Evolutionary conservation across 2,113 vertebrate genomes (phyloP), one percentile per base, ranked within the genome.

Genomic region (Origma solitaria): DNA sequence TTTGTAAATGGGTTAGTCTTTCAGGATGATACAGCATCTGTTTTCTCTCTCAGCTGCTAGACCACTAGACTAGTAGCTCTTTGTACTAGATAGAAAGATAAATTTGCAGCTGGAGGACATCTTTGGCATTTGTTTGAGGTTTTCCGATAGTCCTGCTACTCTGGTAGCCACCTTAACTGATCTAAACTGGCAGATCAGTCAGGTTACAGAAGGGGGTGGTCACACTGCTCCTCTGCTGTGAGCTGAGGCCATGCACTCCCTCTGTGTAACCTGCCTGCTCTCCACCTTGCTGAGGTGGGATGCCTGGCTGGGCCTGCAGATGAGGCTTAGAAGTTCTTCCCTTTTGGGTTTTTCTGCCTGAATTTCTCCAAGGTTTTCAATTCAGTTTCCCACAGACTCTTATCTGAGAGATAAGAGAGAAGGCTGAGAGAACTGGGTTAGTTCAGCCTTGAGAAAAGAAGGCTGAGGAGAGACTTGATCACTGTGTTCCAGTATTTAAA

Each of bases 121-220:
- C n/a, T 92, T 65, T 90, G 50, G 64, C 54, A 94, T 97, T 96
- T 93, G 78, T 87, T 95, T 38, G 42, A 76, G 81, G 92, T 96
- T 96, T 96, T 83, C 42, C 94, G 73, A 70, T 90, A 93, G 62
- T 33, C 65, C 96, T 88, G 61, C 82, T 60, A 77, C 95, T 90
- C 85, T 89, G 25, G 13, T 85, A 77, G 84, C 57, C 64, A 45
- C 18, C 15, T 69, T 91, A 60, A 23, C 76, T 93, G 77, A 94
- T 90, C 45, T 79, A 89, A 97, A 90, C 5, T 88, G 94, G 77
- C 72, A 91, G 76, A 83, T 90, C 31, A 83, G 11, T 62, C 90
- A 62, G 73, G 60, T 81, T 65, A 64, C 38, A 95, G 69, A 84
- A 96, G 49, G n/a, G 47, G 4, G 28, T 4, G 27, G 42, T 50